Base-by-base conservation (phyloP, 2,888 invertebrate species). In the Amaurobius ferox region DNA sequence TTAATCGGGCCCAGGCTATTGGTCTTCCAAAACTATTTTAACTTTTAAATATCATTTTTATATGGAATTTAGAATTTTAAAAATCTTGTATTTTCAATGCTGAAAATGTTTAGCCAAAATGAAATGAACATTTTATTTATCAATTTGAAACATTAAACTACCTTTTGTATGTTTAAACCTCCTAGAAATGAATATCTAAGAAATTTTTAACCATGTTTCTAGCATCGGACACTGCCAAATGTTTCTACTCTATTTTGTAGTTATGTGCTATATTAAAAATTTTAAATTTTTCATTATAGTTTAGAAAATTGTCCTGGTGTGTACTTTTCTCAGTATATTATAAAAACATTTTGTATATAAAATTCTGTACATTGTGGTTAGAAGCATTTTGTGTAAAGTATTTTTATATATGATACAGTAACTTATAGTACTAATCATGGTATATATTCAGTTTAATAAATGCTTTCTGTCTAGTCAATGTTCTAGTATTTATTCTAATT, bases 161-260 rank as follows among this genome's bases (percentile, higher is more conserved):
- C n/a, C n/a, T n/a, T n/a, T n/a, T n/a, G n/a, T n/a, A n/a, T n/a
- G n/a, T n/a, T n/a, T n/a, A n/a, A n/a, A n/a, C n/a, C n/a, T n/a
- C n/a, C n/a, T n/a, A n/a, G n/a, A n/a, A n/a, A n/a, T n/a, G n/a
- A n/a, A n/a, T n/a, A n/a, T n/a, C n/a, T n/a, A n/a, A 16, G 2
- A 16, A 44, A 2, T 44, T 44, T 44, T 44, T 11, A 44, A 11
- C n/a, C 6, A 44, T 16, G 16, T 44, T 44, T 44, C n/a, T 44
- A 44, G 16, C n/a, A 16, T 44, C 6, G 2, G 2, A 44, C 44
- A 44, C 44, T 44, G 44, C 44, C 44, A 44, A 16, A 44, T 2
- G 44, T 44, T 44, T 44, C 16, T 44, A 44, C 44, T 44, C 44
- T 9, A 35, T 44, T 44, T 44, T 44, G 44, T 44, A 44, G 44